A percentile compares a stretch with the other conserved stretches of the same genome.
phyloP scores from a whole-genome alignment of 2,113 vertebrate genomes.

The Oryzias curvinotus region DNA sequence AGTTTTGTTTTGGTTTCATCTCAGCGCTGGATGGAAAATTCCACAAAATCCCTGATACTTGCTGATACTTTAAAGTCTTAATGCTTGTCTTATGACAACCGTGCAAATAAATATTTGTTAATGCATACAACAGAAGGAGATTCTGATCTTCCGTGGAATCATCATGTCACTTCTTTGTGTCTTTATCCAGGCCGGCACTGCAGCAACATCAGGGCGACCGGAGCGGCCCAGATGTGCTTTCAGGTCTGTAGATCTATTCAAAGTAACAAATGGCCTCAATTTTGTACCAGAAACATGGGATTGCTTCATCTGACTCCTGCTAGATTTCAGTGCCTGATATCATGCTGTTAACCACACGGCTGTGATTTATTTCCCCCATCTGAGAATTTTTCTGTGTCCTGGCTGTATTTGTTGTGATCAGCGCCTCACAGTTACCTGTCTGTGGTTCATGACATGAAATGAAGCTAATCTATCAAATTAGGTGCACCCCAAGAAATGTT shows the following conservation, averaged over 20 bases:
- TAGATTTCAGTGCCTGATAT: constrained; percentile 37
- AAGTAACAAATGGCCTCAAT: constrained; percentile 60
- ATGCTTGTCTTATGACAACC: too few relatives aligned
- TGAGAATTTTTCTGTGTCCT: constrained; percentile 3
- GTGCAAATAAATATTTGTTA: too few relatives aligned
- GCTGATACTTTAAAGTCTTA: too few relatives aligned
- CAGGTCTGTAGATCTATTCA: constrained; percentile 42
- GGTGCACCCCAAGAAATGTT: too few relatives aligned
- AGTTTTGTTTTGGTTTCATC: too few relatives aligned
- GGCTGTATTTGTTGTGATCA: not conserved
- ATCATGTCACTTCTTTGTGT: not conserved
- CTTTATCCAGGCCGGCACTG: constrained; percentile 28
- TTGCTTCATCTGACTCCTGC: constrained; percentile 44
- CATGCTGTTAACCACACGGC: constrained; percentile 14
- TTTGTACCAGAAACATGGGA: constrained; percentile 37
- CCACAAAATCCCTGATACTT: too few relatives aligned
- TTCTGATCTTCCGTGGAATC: not conserved
- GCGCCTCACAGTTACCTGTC: not conserved
- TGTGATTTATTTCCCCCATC: constrained; percentile 29
- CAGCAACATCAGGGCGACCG: constrained; percentile 19
- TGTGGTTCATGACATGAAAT: not conserved
- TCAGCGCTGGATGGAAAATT: too few relatives aligned
- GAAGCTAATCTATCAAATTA: too few relatives aligned
- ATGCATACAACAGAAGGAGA: not conserved
- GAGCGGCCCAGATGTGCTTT: constrained; percentile 45